Conservation (phyloP, 2,888 invertebrate genomes). For the Phyto melanocephala region DNA sequence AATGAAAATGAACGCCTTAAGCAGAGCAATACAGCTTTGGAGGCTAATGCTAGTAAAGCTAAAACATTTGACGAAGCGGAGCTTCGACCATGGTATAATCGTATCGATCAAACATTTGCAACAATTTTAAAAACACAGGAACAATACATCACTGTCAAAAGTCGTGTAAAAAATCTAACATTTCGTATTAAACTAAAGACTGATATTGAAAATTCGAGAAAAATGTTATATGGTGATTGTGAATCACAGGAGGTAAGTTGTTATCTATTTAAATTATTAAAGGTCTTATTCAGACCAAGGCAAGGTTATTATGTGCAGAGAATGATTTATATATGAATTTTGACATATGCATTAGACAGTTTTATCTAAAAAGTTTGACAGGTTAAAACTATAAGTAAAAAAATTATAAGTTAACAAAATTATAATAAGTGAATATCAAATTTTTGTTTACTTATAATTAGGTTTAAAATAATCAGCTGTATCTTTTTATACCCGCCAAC, state of each 20-base stretch:
- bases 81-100: constrained; percentile 74
- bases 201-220: constrained; percentile 71
- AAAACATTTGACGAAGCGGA: constrained; percentile 71
- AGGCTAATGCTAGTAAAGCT: constrained; percentile 66
- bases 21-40: constrained; percentile 69
- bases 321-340: no score
- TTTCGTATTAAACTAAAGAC: constrained; percentile 73
- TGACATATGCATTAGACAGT: no score
- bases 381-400: no score
- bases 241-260: constrained; percentile 63
- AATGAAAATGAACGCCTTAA: constrained; percentile 73
- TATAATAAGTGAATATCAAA: no score
- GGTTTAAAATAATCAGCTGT: no score
- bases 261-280: no score
- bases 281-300: no score
- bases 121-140: constrained; percentile 72
- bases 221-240: constrained; percentile 70
- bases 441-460: no score
- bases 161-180: constrained; percentile 74
- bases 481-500: no score
- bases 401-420: no score
- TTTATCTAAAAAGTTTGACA: no score
- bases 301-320: no score
- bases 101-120: constrained; percentile 74
- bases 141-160: constrained; percentile 72